Evolutionary conservation across 2,797 vertebrate genomes (phyloP).

Genomic region (Lophotriccus pileatus): DNA sequence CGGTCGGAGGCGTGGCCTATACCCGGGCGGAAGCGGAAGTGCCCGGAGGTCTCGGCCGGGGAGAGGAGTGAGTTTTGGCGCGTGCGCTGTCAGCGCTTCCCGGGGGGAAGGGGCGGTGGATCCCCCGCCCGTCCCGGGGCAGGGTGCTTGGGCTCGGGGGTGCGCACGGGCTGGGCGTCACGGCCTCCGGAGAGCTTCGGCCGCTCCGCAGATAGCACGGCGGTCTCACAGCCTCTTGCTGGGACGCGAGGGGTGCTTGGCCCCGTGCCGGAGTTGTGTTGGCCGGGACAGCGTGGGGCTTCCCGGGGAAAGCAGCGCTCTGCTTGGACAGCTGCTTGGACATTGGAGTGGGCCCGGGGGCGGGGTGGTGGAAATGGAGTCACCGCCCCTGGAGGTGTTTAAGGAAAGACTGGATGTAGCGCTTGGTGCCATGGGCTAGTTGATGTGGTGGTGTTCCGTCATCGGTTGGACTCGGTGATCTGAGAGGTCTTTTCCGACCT

Average conservation of each 20-base stretch:
- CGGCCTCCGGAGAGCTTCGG: accelerated
- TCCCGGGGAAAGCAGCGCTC: not conserved
- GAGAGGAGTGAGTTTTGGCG: not conserved
- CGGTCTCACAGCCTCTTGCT: accelerated
- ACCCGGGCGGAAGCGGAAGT: not conserved
- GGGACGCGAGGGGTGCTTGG: no score
- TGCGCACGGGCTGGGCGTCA: accelerated
- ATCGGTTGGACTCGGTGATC: not conserved
- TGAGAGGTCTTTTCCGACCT: not conserved
- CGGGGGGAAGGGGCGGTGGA: accelerated
- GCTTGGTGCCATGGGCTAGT: accelerated
- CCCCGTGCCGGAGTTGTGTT: accelerated
- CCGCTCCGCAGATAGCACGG: accelerated
- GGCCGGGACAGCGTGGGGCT: accelerated
- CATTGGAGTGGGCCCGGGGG: not conserved
- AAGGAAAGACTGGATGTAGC: not conserved
- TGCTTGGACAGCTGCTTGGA: not conserved
- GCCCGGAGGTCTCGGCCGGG: accelerated
- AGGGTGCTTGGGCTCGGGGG: accelerated
- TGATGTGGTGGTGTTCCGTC: not conserved
- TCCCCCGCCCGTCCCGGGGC: accelerated
- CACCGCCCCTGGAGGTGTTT: not conserved
- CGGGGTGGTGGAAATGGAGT: not conserved
- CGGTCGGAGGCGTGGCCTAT: not conserved
- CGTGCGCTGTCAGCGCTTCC: accelerated